phyloP scores from a whole-genome alignment of 2,797 vertebrate species.

The Hipposideros larvatus region DNA sequence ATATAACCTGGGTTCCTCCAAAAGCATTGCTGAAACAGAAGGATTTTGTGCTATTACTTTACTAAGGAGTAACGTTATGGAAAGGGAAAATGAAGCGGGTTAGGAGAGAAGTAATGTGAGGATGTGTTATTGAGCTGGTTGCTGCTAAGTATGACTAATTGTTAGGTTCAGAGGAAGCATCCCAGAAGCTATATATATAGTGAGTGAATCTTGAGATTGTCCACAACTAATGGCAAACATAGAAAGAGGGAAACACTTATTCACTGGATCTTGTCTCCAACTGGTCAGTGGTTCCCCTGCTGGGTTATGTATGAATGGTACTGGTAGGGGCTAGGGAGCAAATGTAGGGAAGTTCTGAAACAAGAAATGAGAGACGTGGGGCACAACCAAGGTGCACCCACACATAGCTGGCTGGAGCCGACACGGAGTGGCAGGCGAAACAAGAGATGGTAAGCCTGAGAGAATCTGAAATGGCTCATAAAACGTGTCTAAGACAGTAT shows the following conservation, averaged over 20 bases:
- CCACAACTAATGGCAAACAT: neutral
- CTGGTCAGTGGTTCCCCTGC: neutral
- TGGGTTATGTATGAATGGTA: neutral
- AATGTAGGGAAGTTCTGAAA: neutral
- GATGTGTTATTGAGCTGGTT: neutral
- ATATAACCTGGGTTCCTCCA: neutral
- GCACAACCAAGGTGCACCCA: neutral
- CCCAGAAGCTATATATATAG: neutral
- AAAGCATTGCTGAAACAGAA: neutral
- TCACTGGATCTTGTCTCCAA: neutral
- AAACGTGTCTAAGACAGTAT: neutral
- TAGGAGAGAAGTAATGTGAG: neutral
- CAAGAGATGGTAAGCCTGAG: neutral
- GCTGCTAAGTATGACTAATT: neutral
- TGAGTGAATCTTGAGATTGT: neutral
- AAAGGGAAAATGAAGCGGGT: neutral
- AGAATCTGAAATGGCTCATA: constrained; percentile 2
- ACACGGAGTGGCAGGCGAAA: neutral
- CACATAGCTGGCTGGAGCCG: neutral
- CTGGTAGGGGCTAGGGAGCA: neutral
- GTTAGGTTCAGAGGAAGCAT: neutral
- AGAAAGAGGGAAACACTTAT: neutral
- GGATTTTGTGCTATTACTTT: neutral
- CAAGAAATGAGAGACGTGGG: neutral
- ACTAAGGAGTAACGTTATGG: neutral